Base-by-base conservation (phyloP, 2,113 vertebrate species). In the Coturnix japonica region DNA sequence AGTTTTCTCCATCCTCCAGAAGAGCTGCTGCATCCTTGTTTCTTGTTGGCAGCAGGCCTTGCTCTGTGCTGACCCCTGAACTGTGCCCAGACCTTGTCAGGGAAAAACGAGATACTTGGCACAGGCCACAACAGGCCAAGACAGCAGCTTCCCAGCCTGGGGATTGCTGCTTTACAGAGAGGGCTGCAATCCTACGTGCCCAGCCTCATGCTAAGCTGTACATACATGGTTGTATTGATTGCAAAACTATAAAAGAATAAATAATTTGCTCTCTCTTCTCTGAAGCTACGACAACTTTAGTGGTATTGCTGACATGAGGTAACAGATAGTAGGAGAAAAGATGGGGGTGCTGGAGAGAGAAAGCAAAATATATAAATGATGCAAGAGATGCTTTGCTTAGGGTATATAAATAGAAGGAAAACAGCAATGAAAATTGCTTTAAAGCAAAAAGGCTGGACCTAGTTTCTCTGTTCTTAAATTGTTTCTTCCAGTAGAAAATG, bases 31-130 rank as follows among this genome's bases (percentile, higher is more conserved):
- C 39, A 5, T 85, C 81, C 89, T 89, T 79, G 91, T 87, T 95
- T 90, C 37, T 85, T 51, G 9, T 39, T 92, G 94, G 94, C 94
- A 94, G 22, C 49, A 51, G 33, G 79, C 51, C 79, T 43, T 2
- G 0, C 19, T 56, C 85, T 85, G 78, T 76, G 82, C 37, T 67
- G 80, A 26, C 22, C 31, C 41, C 72, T 94, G 79, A 91, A 49
- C 85, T 3, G 5, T 91, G 93, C 93, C 95, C 95, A 95, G 87
- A 67, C 76, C 76, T 83, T 83, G 91, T 94, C 95, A 92, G 53
- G 56, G 72, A 7, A 87, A 93, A 91, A 74, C 0, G 30, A 96
- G 90, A 65, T 70, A n/a, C 72, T 92, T 96, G 94, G 95, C 93
- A 94, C 56, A 47, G 79, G 87, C 80, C 51, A 83, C 5, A 94